Conservation (phyloP, 2,888 invertebrate species). For the Torymus texanus region DNA sequence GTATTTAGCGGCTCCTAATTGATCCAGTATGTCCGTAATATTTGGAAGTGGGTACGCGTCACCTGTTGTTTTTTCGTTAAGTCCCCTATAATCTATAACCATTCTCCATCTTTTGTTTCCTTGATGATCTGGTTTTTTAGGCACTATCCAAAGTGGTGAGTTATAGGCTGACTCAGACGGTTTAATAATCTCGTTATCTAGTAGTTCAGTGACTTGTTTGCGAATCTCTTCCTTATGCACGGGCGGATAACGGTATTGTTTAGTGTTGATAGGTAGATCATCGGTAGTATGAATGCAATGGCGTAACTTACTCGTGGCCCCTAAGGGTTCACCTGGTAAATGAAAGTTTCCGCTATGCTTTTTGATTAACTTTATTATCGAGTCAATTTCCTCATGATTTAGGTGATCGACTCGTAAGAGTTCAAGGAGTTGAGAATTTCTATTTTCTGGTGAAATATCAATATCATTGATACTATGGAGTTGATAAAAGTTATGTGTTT, state of each 20-base stretch:
- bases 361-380: background rate
- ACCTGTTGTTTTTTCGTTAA: conserved; percentile 9
- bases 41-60: too few relatives aligned
- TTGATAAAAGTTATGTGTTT: too few relatives aligned
- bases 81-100: background rate
- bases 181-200: background rate
- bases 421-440: too few relatives aligned
- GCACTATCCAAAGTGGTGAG: too few relatives aligned
- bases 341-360: background rate
- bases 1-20: background rate
- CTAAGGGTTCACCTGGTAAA: background rate
- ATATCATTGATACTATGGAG: too few relatives aligned
- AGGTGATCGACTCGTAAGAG: background rate
- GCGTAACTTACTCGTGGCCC: background rate
- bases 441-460: too few relatives aligned
- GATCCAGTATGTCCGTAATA: too few relatives aligned
- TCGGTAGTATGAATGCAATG: conserved; percentile 14
- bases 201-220: background rate
- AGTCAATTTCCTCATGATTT: background rate
- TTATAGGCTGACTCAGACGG: background rate
- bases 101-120: background rate
- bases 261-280: background rate
- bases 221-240: too few relatives aligned
- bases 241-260: background rate
- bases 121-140: conserved; percentile 5